These are phyloP conservation scores for Sciaenops ocellatus DNA, from an alignment of 2,797 vertebrate genomes.

Conservation along the genomic window DNA sequence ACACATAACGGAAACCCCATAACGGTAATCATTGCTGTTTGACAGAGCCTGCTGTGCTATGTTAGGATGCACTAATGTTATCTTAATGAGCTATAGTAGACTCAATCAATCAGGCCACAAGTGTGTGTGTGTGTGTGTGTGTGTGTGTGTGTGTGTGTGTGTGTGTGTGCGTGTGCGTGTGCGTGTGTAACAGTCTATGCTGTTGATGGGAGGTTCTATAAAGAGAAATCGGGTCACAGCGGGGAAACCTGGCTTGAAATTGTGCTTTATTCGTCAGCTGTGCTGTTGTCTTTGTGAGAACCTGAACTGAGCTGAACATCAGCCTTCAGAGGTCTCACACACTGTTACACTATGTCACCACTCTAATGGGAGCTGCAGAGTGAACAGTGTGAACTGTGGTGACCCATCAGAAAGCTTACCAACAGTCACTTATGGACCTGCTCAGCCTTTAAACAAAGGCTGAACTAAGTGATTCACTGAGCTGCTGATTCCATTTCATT, in stretches of 20 bases:
- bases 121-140: slow-evolving; percentile 23
- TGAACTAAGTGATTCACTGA: no score
- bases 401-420: background rate
- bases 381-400: background rate
- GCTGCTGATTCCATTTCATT: no score
- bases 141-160: slow-evolving; percentile 18
- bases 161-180: slow-evolving; percentile 15
- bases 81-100: slow-evolving; percentile 54
- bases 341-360: no score
- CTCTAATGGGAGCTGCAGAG: background rate
- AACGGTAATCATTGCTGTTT: slow-evolving; percentile 23
- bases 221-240: slow-evolving; percentile 64
- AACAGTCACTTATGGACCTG: background rate
- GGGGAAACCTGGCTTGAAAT: slow-evolving; percentile 36
- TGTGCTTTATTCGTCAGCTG: slow-evolving; percentile 38
- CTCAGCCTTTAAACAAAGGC: background rate
- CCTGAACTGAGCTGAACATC: slow-evolving; percentile 22
- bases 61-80: slow-evolving; percentile 22
- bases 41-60: slow-evolving; percentile 44
- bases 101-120: slow-evolving; percentile 7
- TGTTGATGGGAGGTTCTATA: slow-evolving; percentile 39
- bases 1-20: background rate
- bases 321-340: background rate
- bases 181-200: slow-evolving; percentile 9
- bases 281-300: slow-evolving; percentile 38